These are phyloP conservation scores for Catharus ustulatus DNA, from an alignment of 2,797 vertebrate genomes.

Conservation along the genomic window DNA sequence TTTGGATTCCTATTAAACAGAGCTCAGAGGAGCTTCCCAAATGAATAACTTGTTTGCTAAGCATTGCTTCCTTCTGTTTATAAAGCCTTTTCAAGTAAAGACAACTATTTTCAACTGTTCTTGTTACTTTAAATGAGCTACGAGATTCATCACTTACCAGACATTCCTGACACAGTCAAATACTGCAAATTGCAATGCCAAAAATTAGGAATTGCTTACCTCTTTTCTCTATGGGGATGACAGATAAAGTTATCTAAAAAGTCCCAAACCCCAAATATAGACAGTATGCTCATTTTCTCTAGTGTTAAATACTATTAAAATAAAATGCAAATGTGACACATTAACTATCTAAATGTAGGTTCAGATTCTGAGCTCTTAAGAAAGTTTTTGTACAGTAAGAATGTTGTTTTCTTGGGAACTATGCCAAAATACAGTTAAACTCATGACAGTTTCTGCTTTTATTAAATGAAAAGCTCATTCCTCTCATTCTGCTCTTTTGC, in stretches of 20 bases:
- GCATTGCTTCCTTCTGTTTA: slow-evolving; percentile 39
- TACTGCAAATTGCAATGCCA: not conserved
- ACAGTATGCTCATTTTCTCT: not conserved
- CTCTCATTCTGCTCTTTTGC: not conserved
- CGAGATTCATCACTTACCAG: not conserved
- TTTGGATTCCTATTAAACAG: slow-evolving; percentile 58
- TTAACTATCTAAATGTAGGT: not conserved
- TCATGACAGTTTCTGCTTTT: not conserved
- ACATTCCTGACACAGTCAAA: not conserved
- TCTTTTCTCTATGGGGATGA: not conserved
- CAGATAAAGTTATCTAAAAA: not conserved
- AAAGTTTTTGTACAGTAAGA: not conserved
- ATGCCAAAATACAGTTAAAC: not conserved
- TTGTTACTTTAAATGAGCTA: not conserved
- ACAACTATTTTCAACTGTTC: slow-evolving; percentile 8
- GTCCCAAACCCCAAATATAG: not conserved
- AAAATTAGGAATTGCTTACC: not conserved
- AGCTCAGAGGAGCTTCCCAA: slow-evolving; percentile 47
- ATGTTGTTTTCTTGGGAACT: not conserved
- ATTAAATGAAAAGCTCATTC: slow-evolving; percentile 11
- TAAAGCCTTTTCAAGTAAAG: slow-evolving; percentile 27
- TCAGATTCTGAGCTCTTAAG: not conserved
- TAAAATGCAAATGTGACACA: not conserved
- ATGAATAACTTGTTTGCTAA: slow-evolving; percentile 48
- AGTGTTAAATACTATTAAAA: not conserved